Conservation (phyloP, 2,888 invertebrate genomes). For the Amiota minor region DNA sequence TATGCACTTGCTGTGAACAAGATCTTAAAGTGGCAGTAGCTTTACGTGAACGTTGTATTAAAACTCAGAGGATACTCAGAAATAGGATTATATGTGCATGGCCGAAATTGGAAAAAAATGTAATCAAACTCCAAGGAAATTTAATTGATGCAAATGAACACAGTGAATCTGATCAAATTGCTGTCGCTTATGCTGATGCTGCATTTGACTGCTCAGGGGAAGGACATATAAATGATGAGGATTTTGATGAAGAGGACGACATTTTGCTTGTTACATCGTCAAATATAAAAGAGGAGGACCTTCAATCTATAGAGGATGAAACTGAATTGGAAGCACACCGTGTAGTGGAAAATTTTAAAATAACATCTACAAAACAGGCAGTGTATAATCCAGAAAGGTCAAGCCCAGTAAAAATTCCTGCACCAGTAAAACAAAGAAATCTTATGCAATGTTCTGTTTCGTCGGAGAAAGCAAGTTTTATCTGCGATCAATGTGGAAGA, state of each 20-base stretch:
- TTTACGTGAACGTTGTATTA: constrained; percentile 54
- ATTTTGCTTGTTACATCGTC: not conserved
- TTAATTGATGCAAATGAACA: not conserved
- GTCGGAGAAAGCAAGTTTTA: not conserved
- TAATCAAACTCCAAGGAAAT: not conserved
- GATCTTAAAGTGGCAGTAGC: constrained; percentile 48
- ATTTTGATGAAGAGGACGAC: not conserved
- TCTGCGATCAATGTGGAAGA: too few species aligned
- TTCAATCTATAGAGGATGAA: not conserved
- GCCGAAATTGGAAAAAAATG: not conserved
- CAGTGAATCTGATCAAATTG: too few species aligned
- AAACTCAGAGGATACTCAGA: constrained; percentile 48
- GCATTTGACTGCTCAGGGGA: not conserved
- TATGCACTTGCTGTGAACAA: constrained; percentile 54
- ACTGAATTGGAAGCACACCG: too few species aligned
- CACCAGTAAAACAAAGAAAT: not conserved
- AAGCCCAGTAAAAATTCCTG: too few species aligned
- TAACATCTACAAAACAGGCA: too few species aligned
- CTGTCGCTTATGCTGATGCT: too few species aligned
- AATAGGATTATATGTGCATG: not conserved
- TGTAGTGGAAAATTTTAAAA: not conserved
- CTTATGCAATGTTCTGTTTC: not conserved
- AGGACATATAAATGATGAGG: not conserved
- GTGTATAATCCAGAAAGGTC: too few species aligned
- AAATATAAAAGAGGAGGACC: not conserved